These are phyloP conservation scores for Pogonophryne albipinna DNA, from an alignment of 2,797 vertebrate species.

Conservation along the genomic window DNA sequence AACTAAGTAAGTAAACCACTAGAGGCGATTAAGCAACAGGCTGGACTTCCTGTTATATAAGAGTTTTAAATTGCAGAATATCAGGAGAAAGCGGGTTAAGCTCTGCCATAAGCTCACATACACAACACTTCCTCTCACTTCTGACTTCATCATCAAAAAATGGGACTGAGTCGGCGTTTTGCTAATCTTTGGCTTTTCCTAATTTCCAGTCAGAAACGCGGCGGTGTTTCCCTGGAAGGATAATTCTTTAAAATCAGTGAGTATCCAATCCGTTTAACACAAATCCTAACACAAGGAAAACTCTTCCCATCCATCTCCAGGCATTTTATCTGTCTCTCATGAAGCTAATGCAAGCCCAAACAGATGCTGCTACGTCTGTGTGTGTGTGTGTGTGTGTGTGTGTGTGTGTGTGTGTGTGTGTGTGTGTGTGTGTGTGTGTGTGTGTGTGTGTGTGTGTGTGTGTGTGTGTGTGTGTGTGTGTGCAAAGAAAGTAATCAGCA, in stretches of 20 bases:
- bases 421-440: conserved; percentile 7
- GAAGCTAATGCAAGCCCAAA: conserved; percentile 62
- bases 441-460: conserved; percentile 2
- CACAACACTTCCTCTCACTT: conserved; percentile 19
- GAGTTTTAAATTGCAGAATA: conserved; percentile 46
- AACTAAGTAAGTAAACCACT: too few relatives aligned
- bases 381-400: conserved; percentile 1
- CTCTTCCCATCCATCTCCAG: conserved; percentile 44
- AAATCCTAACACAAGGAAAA: too few relatives aligned
- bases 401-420: conserved; percentile 4
- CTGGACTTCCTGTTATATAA: conserved; percentile 35
- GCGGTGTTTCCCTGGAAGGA: conserved; percentile 22
- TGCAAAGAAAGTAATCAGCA: conserved; percentile 52
- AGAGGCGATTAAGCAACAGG: not conserved
- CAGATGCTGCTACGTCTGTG: conserved; percentile 68
- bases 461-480: conserved; percentile 9
- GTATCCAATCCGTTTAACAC: too few relatives aligned
- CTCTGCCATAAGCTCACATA: conserved; percentile 23
- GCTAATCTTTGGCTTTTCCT: conserved; percentile 41
- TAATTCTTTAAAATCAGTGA: conserved; percentile 46
- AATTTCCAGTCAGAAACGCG: conserved; percentile 14
- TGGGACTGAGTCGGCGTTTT: conserved; percentile 33
- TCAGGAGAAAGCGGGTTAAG: conserved; percentile 27
- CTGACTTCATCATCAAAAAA: conserved; percentile 48
- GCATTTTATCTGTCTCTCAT: conserved; percentile 52